Conservation (phyloP, 2,113 vertebrate species). For the Amphiprion ocellaris region DNA sequence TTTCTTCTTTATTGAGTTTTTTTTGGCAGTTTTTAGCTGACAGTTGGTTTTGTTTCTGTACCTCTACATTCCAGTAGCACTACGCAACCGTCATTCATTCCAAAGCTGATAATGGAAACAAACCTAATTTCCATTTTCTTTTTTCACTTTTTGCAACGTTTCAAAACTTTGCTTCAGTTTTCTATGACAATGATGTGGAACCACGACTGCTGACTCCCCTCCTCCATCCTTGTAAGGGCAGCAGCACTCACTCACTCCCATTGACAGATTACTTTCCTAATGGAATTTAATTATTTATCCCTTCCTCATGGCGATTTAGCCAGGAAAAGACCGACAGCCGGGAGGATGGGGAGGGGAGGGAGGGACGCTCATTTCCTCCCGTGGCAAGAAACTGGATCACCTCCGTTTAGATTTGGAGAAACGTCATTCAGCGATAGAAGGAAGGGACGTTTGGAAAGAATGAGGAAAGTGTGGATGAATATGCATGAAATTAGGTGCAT, state of each 20-base stretch:
- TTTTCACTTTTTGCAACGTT: too few relatives aligned
- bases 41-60: too few relatives aligned
- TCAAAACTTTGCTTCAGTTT: too few relatives aligned
- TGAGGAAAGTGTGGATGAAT: conserved; percentile 41
- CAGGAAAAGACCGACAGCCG: conserved; percentile 82
- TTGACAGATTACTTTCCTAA: conserved; percentile 89
- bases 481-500: conserved; percentile 18
- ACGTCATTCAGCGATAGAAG: conserved; percentile 60
- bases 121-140: too few relatives aligned
- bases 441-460: conserved; percentile 1
- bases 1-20: too few relatives aligned
- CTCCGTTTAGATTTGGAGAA: conserved; percentile 71
- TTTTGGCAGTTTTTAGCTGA: too few relatives aligned
- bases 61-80: too few relatives aligned
- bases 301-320: conserved; percentile 84
- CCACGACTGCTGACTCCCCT: neutral
- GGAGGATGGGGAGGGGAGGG: conserved; percentile 24
- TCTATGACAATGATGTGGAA: too few relatives aligned
- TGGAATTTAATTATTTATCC: conserved; percentile 90
- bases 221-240: conserved; percentile 57
- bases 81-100: too few relatives aligned
- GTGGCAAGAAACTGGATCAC: conserved; percentile 69
- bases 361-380: conserved; percentile 68
- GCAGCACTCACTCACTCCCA: conserved; percentile 83
- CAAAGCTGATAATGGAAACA: too few relatives aligned